Evolutionary conservation across 2,888 invertebrate genomes (phyloP), one percentile per base, ranked within the genome.

Genomic region (Ennomos quercinarius): DNA sequence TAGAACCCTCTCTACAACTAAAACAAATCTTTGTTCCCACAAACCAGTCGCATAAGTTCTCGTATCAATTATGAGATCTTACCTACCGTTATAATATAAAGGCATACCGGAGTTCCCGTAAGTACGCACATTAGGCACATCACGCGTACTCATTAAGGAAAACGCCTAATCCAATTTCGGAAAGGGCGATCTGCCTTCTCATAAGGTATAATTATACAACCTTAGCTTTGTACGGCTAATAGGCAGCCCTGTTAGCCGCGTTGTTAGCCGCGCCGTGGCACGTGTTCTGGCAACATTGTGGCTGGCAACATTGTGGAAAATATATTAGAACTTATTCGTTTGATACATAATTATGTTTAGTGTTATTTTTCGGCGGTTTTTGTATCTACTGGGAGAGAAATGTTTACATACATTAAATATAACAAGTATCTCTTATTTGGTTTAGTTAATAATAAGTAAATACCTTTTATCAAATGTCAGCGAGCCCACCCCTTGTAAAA

Each of bases 101-200:
- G 63, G 61, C 53, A 58, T 64, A 64, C 66, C 67, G 58, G 59
- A 44, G 43, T 17, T 39, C 43, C 39, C 17, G 11, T 52, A 47
- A 57, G 57, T 51, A 48, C 41, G 61, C 27, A 48, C 57, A 61
- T 50, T 53, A 57, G 41, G 46, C 47, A 55, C 61, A 48, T 64
- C 61, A 53, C 53, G 53, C 58, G 54, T 43, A 46, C 45, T 52
- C 63, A 71, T 73, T 70, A 68, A 67, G 57, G 64, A 53, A 61
- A 65, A 52, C 63, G 64, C 49, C 64, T 71, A 64, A 68, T 71
- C 64, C 64, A 62, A 63, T 66, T 61, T 52, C 41, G 55, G 46
- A 42, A 68, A 70, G 69, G 73, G 68, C 71, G 66, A 73, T 72
- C 73, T 66, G 68, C 72, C 73, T 67, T 56, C 74, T 73, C 73